phyloP scores from a whole-genome alignment of 2,797 vertebrate species.

The Epinephelus malabaricus region DNA sequence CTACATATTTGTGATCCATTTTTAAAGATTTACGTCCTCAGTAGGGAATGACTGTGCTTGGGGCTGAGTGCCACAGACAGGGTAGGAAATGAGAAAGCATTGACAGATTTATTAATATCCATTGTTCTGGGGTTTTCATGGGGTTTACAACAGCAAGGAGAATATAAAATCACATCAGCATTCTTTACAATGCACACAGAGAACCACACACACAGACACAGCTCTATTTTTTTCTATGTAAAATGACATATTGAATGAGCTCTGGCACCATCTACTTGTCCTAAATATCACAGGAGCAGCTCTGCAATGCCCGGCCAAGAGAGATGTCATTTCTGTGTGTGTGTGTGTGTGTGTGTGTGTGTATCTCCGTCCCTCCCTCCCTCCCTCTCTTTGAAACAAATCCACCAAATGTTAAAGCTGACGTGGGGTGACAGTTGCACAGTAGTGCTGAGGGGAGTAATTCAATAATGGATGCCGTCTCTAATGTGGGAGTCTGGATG shows the following conservation, averaged over 20 bases:
- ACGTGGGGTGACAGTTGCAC: constrained; percentile 80
- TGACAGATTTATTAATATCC: background rate
- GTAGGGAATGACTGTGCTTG: background rate
- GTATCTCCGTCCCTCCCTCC: background rate
- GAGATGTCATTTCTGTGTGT: constrained; percentile 41
- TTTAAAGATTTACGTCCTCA: constrained; percentile 9
- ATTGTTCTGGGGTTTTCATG: background rate
- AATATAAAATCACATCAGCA: background rate
- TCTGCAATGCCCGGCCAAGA: constrained; percentile 44
- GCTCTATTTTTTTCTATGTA: constrained; percentile 3
- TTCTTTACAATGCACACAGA: constrained; percentile 25
- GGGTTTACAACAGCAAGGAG: background rate
- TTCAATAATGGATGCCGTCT: constrained; percentile 85
- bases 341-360: constrained; percentile 34
- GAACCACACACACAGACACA: background rate
- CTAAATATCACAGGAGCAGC: constrained; percentile 64
- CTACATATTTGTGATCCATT: background rate
- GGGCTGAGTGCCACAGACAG: background rate
- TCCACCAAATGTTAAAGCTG: constrained; percentile 80
- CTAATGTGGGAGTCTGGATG: constrained; percentile 81
- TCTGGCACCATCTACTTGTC: constrained; percentile 54
- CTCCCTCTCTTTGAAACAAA: constrained; percentile 69
- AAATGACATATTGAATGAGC: constrained; percentile 50
- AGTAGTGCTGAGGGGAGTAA: constrained; percentile 79
- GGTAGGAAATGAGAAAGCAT: background rate